These are phyloP conservation scores for Scaptomyza hsui DNA, from an alignment of 1,140 invertebrate genomes.

Conservation along the genomic window DNA sequence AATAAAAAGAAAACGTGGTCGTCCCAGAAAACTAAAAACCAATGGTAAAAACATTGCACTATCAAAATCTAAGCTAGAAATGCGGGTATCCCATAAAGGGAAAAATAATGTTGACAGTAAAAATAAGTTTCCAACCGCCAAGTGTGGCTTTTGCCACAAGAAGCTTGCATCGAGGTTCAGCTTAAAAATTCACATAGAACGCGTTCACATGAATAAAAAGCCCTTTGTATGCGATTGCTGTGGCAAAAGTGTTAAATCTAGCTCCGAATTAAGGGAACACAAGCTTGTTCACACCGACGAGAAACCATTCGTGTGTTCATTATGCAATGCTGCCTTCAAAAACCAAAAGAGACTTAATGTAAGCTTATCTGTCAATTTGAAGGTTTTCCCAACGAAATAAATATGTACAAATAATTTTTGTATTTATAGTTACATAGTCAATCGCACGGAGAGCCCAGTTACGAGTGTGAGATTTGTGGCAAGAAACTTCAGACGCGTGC, in stretches of 20 bases:
- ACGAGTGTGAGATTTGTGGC: constrained; percentile 84
- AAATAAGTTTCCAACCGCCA: not conserved
- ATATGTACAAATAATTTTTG: not conserved
- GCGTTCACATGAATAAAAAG: constrained; percentile 82
- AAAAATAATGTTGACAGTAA: not conserved
- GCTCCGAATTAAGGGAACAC: constrained; percentile 84
- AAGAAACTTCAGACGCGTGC: constrained; percentile 84
- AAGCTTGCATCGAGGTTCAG: constrained; percentile 60
- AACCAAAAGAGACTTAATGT: constrained; percentile 56
- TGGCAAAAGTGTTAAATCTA: constrained; percentile 84
- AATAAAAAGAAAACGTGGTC: constrained; percentile 27
- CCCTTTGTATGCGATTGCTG: constrained; percentile 84
- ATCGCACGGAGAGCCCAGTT: constrained; percentile 82
- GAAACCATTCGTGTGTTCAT: constrained; percentile 47
- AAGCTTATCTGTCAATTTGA: not conserved
- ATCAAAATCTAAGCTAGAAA: not conserved
- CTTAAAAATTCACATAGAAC: constrained; percentile 76
- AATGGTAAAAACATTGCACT: constrained; percentile 26
- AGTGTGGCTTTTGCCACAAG: constrained; percentile 76
- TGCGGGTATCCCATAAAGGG: not conserved
- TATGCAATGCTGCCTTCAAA: constrained; percentile 54
- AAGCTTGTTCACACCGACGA: constrained; percentile 84
- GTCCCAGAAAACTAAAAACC: constrained; percentile 14
- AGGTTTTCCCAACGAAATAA: too few species aligned
- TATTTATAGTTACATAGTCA: constrained; percentile 63